Evolutionary conservation across 1,140 invertebrate species (phyloP), one percentile per base, ranked within the genome.

Genomic region (Charaxes varanes): DNA sequence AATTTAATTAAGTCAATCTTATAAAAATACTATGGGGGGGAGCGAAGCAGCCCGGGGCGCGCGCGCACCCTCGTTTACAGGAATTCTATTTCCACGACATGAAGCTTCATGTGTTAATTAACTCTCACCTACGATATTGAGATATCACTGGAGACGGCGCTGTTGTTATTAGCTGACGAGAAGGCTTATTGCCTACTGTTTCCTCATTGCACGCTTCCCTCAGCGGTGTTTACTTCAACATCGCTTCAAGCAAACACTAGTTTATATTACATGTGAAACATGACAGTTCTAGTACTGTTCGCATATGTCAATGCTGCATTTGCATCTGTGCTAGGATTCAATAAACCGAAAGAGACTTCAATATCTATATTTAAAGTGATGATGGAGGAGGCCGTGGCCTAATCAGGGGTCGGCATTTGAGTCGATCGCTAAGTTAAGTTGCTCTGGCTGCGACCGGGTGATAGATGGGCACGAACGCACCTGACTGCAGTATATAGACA

Each of bases 401-500:
- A n/a, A n/a, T n/a, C n/a, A n/a, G n/a, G n/a, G n/a, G n/a, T n/a
- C n/a, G n/a, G n/a, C n/a, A n/a, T n/a, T n/a, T n/a, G n/a, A n/a
- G n/a, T n/a, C n/a, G n/a, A n/a, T n/a, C n/a, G n/a, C n/a, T n/a
- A n/a, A n/a, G n/a, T n/a, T n/a, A n/a, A n/a, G n/a, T n/a, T n/a
- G n/a, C n/a, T n/a, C n/a, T n/a, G n/a, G n/a, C n/a, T n/a, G n/a
- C n/a, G n/a, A n/a, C n/a, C n/a, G n/a, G n/a, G n/a, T n/a, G n/a
- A n/a, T n/a, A n/a, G n/a, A n/a, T n/a, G n/a, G n/a, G n/a, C n/a
- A n/a, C n/a, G n/a, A n/a, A n/a, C n/a, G n/a, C 7, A 80, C 76
- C 88, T 99, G 97, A 83, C 94, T 97, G 65, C 91, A 92, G 55
- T 90, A 89, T 45, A 94, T 95, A 1, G 89, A 88, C 41, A 94